Evolutionary conservation across 2,888 invertebrate genomes (phyloP).

Genomic region (Lamellibrachia satsuma): DNA sequence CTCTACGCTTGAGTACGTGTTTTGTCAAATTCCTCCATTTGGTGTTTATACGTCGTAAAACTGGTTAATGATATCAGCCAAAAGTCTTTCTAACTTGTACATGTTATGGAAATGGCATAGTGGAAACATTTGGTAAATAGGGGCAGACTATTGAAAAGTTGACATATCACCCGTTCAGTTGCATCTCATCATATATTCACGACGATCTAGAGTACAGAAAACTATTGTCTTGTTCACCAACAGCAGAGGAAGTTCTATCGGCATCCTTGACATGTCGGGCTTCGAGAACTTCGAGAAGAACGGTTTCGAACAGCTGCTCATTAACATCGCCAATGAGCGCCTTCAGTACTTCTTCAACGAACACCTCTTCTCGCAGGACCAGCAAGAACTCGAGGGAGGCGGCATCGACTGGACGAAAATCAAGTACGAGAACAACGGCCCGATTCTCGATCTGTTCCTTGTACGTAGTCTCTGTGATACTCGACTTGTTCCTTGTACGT

Average conservation of each 20-base stretch:
- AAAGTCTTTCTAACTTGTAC: no score
- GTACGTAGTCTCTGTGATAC: conserved; percentile 36
- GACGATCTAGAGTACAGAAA: no score
- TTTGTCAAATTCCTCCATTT: no score
- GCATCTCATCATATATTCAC: no score
- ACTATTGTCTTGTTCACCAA: neutral
- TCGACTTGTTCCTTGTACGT: no score
- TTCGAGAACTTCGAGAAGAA: conserved; percentile 57
- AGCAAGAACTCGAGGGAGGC: conserved; percentile 48
- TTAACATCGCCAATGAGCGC: conserved; percentile 57
- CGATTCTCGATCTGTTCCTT: conserved; percentile 49
- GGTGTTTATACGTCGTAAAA: no score
- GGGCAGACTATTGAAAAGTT: no score
- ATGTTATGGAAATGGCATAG: no score
- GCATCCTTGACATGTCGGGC: conserved; percentile 60
- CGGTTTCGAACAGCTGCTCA: conserved; percentile 59
- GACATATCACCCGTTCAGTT: no score
- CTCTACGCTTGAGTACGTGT: no score
- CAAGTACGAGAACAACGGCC: conserved; percentile 50
- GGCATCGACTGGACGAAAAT: conserved; percentile 52
- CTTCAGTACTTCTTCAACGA: conserved; percentile 57
- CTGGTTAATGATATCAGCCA: no score
- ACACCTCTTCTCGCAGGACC: conserved; percentile 46
- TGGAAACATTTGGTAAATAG: no score
- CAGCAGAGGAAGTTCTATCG: conserved; percentile 39